phyloP scores from a whole-genome alignment of 2,797 vertebrate genomes.

The Chelmon rostratus region DNA sequence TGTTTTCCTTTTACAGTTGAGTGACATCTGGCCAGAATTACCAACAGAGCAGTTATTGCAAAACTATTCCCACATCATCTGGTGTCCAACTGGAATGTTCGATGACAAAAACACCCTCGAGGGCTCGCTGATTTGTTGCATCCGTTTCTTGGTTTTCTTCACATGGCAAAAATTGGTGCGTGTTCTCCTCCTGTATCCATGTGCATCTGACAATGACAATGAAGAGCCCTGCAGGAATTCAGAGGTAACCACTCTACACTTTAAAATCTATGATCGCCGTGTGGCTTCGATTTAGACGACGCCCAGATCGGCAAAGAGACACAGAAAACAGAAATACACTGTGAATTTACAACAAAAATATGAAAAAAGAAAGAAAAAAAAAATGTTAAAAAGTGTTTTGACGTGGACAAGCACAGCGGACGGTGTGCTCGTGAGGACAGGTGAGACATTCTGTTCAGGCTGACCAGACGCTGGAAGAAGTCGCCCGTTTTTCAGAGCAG shows the following conservation, averaged over 20 bases:
- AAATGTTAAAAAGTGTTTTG: constrained; percentile 23
- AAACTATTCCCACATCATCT: constrained; percentile 65
- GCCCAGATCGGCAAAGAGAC: constrained; percentile 50
- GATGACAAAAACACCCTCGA: constrained; percentile 42
- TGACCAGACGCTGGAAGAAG: constrained; percentile 68
- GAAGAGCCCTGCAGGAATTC: constrained; percentile 32
- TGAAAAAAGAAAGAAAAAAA: background rate
- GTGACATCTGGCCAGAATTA: constrained; percentile 79
- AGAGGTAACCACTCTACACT: constrained; percentile 13
- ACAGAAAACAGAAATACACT: constrained; percentile 36
- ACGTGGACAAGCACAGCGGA: constrained; percentile 62
- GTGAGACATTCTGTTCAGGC: constrained; percentile 70
- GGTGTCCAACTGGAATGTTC: constrained; percentile 75
- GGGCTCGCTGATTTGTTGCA: constrained; percentile 43
- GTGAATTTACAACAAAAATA: constrained; percentile 65
- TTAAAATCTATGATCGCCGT: constrained; percentile 10
- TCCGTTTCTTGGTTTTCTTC: constrained; percentile 50
- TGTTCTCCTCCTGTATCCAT: background rate
- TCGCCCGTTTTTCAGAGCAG: constrained; percentile 33
- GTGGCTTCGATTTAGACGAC: constrained; percentile 44
- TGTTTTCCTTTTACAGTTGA: constrained; percentile 85
- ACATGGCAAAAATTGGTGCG: constrained; percentile 38
- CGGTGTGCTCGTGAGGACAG: constrained; percentile 57
- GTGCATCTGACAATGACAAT: background rate
- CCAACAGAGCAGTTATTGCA: constrained; percentile 88